Evolutionary conservation across 1,140 invertebrate species (phyloP).

Genomic region (Aradophagus sp.): DNA sequence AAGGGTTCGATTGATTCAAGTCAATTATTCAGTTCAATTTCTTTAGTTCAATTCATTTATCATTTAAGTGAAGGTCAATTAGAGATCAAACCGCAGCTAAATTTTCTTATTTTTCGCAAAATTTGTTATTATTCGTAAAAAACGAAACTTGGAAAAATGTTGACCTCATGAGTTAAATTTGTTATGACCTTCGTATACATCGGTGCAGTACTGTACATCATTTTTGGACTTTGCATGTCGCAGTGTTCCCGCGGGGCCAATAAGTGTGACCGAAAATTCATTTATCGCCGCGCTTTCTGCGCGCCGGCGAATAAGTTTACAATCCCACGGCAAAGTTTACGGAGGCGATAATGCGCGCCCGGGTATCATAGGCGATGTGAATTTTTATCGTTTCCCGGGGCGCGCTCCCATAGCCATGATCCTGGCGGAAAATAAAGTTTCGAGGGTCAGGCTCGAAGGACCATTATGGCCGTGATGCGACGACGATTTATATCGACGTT

Average conservation of each 20-base stretch:
- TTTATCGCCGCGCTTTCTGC: slow-evolving; percentile 35
- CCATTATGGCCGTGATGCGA: slow-evolving; percentile 29
- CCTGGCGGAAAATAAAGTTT: slow-evolving; percentile 45
- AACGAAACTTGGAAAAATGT: too few relatives aligned
- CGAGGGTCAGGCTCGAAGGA: slow-evolving; percentile 21
- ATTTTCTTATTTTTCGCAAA: too few relatives aligned
- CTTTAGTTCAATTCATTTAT: too few relatives aligned
- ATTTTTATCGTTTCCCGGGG: slow-evolving; percentile 52
- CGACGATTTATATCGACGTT: slow-evolving; percentile 46
- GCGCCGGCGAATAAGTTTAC: slow-evolving; percentile 39
- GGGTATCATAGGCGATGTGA: slow-evolving; percentile 45
- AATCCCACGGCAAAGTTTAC: slow-evolving; percentile 44
- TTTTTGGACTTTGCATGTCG: slow-evolving; percentile 9
- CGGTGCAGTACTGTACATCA: neutral
- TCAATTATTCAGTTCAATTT: too few relatives aligned
- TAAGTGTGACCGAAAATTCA: slow-evolving; percentile 48
- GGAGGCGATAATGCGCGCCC: slow-evolving; percentile 38
- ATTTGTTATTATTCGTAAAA: too few relatives aligned
- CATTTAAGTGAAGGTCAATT: too few relatives aligned
- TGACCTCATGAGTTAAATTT: too few relatives aligned
- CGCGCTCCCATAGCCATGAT: slow-evolving; percentile 38
- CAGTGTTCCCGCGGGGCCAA: slow-evolving; percentile 16
- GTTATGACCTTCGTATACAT: too few relatives aligned
- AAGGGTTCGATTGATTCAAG: too few relatives aligned
- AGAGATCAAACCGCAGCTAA: too few relatives aligned